Evolutionary conservation across 2,888 invertebrate genomes (phyloP).

Genomic region (Caenorhabditis macrosperma): DNA sequence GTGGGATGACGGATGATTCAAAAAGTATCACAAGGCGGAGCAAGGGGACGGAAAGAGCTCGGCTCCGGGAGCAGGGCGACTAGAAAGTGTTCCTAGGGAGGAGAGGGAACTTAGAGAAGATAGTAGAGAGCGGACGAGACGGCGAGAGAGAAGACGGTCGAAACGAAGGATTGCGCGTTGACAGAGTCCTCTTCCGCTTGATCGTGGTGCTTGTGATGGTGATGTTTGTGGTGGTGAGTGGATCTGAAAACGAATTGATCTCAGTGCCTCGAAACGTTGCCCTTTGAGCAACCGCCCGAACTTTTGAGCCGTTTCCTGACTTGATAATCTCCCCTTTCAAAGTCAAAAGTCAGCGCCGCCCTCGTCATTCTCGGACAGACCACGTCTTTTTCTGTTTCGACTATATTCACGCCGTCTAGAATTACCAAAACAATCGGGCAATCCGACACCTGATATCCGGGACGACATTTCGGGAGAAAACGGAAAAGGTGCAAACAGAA

Average conservation of each 20-base stretch:
- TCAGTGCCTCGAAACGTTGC: background rate
- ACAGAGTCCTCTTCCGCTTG: slow-evolving; percentile 33
- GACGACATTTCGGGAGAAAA: slow-evolving; percentile 12
- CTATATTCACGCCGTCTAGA: slow-evolving; percentile 32
- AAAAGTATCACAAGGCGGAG: slow-evolving; percentile 42
- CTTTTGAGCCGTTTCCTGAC: background rate
- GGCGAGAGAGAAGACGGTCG: slow-evolving; percentile 17
- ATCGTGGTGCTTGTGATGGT: slow-evolving; percentile 50
- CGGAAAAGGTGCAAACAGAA: slow-evolving; percentile 1
- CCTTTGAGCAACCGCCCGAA: background rate
- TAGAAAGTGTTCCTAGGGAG: slow-evolving; percentile 15
- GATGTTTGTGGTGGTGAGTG: slow-evolving; percentile 41
- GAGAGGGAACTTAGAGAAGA: background rate
- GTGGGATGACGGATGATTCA: background rate
- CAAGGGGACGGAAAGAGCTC: slow-evolving; percentile 4
- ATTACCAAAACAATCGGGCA: slow-evolving; percentile 39
- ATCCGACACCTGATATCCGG: slow-evolving; percentile 47
- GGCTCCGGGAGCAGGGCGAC: slow-evolving; percentile 27
- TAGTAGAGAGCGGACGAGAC: slow-evolving; percentile 24
- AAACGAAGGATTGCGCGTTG: slow-evolving; percentile 20
- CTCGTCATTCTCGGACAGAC: slow-evolving; percentile 30
- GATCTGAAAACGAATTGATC: slow-evolving; percentile 18
- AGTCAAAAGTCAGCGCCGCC: slow-evolving; percentile 5
- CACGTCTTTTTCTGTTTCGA: slow-evolving; percentile 12
- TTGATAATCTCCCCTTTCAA: slow-evolving; percentile 6